These are phyloP conservation scores for Drosophila nr. fundita DNA, from an alignment of 2,888 invertebrate genomes.

Conservation along the genomic window DNA sequence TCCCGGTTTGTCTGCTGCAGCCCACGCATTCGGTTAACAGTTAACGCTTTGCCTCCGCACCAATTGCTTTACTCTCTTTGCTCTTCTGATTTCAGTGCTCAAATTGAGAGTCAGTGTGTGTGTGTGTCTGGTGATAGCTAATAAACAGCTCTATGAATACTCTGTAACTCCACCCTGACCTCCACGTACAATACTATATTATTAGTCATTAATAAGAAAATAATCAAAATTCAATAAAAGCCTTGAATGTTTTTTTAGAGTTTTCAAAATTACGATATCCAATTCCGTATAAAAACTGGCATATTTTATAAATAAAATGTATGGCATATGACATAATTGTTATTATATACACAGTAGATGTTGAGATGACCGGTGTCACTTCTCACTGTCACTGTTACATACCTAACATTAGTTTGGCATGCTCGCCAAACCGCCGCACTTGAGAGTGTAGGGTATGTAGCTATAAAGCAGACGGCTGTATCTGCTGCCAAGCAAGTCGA, in stretches of 20 bases:
- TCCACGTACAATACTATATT: background rate
- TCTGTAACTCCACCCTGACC: conserved; percentile 13
- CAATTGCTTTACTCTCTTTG: conserved; percentile 44
- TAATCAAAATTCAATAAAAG: background rate
- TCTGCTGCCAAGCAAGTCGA: conserved; percentile 62
- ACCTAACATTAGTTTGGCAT: background rate
- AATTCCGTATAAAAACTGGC: background rate
- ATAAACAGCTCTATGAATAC: conserved; percentile 13
- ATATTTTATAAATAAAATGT: background rate
- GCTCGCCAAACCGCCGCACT: conserved; percentile 1
- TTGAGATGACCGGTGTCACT: background rate
- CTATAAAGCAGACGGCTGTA: conserved; percentile 66
- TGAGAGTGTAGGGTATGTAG: conserved; percentile 38
- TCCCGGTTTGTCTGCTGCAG: conserved; percentile 34
- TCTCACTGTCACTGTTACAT: background rate
- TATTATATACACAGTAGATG: background rate
- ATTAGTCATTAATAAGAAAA: background rate
- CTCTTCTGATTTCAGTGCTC: conserved; percentile 19
- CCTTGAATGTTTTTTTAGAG: background rate
- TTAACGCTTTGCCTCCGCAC: conserved; percentile 33
- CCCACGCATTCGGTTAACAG: conserved; percentile 60
- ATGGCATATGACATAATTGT: background rate
- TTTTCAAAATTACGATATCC: background rate
- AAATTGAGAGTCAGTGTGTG: background rate
- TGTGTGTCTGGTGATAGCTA: conserved; percentile 16